These are phyloP conservation scores for Drosophila bunnanda DNA, from an alignment of 2,888 invertebrate genomes.

Conservation along the genomic window DNA sequence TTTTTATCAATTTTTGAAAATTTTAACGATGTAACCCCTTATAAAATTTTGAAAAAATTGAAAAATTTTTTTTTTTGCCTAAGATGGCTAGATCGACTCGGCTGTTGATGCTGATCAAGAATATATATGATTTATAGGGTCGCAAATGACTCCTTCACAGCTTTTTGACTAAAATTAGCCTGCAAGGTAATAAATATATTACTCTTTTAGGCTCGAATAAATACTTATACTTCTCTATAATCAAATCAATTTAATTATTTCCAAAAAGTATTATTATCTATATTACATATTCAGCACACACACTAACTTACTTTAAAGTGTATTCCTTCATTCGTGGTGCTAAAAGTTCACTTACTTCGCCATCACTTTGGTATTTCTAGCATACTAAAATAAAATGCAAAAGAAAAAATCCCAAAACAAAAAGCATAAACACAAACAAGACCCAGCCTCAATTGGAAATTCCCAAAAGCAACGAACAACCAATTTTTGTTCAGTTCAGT, in stretches of 20 bases:
- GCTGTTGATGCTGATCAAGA: too few relatives aligned
- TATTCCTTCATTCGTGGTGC: constrained; percentile 6
- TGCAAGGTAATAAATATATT: too few relatives aligned
- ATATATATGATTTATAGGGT: too few relatives aligned
- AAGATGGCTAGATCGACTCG: too few relatives aligned
- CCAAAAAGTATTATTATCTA: neutral
- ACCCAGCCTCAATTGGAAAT: constrained; percentile 56
- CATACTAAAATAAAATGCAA: constrained; percentile 10
- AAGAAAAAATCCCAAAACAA: constrained; percentile 14
- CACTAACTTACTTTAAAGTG: neutral
- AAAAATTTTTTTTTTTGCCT: too few relatives aligned
- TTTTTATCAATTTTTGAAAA: too few relatives aligned
- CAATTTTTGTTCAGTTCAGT: constrained; percentile 24
- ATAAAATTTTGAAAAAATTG: too few relatives aligned
- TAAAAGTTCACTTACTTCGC: constrained; percentile 13
- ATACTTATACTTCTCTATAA: neutral
- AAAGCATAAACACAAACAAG: constrained; percentile 53
- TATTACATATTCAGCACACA: rapidly evolving
- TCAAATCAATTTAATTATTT: neutral
- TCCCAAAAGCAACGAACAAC: constrained; percentile 29
- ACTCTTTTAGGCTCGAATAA: neutral
- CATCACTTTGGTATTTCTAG: constrained; percentile 18
- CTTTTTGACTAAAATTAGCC: too few relatives aligned
- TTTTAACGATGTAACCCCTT: too few relatives aligned
- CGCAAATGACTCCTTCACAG: too few relatives aligned